Base-by-base conservation (phyloP, 2,888 invertebrate genomes). In the Nysson spinosus region DNA sequence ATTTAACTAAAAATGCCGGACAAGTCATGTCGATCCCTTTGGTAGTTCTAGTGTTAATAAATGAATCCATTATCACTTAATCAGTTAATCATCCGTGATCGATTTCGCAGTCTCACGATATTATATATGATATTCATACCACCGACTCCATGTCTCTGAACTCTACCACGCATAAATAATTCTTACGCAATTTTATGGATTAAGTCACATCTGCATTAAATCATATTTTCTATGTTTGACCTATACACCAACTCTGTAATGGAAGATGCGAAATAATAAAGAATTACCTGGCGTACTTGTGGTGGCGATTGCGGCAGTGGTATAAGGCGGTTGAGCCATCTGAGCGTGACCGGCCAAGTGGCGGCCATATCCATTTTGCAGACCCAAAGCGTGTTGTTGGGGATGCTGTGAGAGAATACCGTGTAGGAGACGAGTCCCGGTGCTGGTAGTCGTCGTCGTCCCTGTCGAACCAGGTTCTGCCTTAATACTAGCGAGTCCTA, bases 261-360 rank as follows among this genome's bases (percentile, higher is more conserved):
- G 24, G 9, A 7, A 24, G 5, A 7, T 24, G 9, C 5, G 6
- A 24, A 20, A 49, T 17, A 14, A n/a, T 19, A 16, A 11, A 3
- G 12, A 82, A 84, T 84, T 86, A 92, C 92, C 93, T 86, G 88
- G 87, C 80, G 88, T 90, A 82, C 88, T 90, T 78, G 88, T 90
- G 79, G 84, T 83, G 55, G 86, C 86, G 64, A 85, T 84, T 28
- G 83, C 81, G 77, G 84, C 83, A 72, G 85, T 82, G 72, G 91
- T 92, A 86, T 92, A 93, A 69, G 92, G 78, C 57, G 92, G 77
- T 90, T 91, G 83, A 90, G 91, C 88, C 90, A 91, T 77, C 90
- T 90, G 79, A 85, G 88, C 69, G 84, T 88, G 83, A 88, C 77
- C 86, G 52, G 78, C 72, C 73, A 85, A 74, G 61, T 86, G 86